A percentile compares a stretch with the other conserved stretches of the same genome.
Conservation (phyloP, 37 sponge, comb jelly and placozoan genomes). For the Tethya wilhelma region DNA sequence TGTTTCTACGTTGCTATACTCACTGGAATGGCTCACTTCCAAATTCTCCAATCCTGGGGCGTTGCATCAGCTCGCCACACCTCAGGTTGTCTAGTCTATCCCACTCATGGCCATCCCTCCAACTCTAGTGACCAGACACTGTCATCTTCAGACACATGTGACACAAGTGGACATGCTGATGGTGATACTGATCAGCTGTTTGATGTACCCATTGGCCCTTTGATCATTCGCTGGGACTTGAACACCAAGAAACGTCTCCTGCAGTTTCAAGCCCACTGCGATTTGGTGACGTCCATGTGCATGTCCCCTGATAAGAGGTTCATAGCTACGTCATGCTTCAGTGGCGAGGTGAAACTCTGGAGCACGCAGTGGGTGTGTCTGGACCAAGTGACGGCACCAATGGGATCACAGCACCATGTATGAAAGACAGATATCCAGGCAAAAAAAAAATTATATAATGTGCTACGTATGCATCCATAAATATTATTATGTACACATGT, state of each 20-base stretch:
- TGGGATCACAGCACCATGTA: slow-evolving; percentile 59
- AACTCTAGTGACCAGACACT: not conserved
- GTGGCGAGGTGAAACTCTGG: slow-evolving; percentile 72
- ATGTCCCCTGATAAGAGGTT: slow-evolving; percentile 33
- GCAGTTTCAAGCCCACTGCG: slow-evolving; percentile 66
- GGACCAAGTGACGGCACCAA: slow-evolving; percentile 20
- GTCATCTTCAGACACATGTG: not conserved
- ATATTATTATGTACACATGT: not conserved
- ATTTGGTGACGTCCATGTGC: slow-evolving; percentile 49
- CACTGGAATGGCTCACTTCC: too few species aligned
- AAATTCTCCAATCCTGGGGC: slow-evolving; percentile 66
- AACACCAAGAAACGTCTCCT: not conserved
- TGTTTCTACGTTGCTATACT: too few species aligned
- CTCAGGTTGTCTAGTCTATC: slow-evolving; percentile 31
- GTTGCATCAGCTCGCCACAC: slow-evolving; percentile 73
- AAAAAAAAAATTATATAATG: not conserved
- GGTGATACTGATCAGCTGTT: slow-evolving; percentile 24
- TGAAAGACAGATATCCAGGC: not conserved
- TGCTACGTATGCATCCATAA: not conserved
- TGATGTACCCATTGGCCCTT: slow-evolving; percentile 56
- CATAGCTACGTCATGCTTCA: slow-evolving; percentile 52
- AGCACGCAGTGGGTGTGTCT: slow-evolving; percentile 25
- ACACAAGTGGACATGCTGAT: too few species aligned
- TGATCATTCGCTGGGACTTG: slow-evolving; percentile 54
- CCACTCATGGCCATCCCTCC: not conserved